phyloP scores from a whole-genome alignment of 2,113 vertebrate genomes.

The Tragelaphus imberbis region DNA sequence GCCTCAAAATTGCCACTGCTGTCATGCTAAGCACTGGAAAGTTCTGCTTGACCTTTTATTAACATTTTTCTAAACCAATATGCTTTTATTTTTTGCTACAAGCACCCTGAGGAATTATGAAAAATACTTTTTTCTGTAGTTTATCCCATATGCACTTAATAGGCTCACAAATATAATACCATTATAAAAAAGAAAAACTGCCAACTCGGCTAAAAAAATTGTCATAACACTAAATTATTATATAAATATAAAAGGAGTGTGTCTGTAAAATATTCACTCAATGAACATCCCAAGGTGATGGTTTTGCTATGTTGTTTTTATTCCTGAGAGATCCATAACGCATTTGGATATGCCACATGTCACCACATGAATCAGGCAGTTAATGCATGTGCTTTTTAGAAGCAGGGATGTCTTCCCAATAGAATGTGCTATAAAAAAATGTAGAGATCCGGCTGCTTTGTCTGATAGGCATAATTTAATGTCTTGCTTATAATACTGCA shows the following conservation, averaged over 20 bases:
- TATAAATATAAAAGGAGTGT: constrained; percentile 91
- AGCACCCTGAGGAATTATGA: constrained; percentile 88
- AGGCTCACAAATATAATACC: constrained; percentile 89
- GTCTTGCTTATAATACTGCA: constrained; percentile 83
- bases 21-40: constrained; percentile 78
- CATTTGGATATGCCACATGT: constrained; percentile 86
- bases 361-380: constrained; percentile 87
- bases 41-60: constrained; percentile 87
- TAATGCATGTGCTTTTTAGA: constrained; percentile 86
- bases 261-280: constrained; percentile 92
- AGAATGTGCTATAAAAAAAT: constrained; percentile 84
- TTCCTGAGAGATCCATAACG: constrained; percentile 89
- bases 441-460: constrained; percentile 83
- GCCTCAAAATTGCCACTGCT: constrained; percentile 70
- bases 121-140: constrained; percentile 87
- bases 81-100: constrained; percentile 74
- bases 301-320: constrained; percentile 86
- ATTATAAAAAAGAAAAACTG: constrained; percentile 91
- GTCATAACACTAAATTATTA: constrained; percentile 92
- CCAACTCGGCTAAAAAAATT: constrained; percentile 88
- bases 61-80: constrained; percentile 85
- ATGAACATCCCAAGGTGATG: constrained; percentile 89
- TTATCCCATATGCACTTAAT: constrained; percentile 89
- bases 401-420: constrained; percentile 84
- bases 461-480: constrained; percentile 89